A percentile compares a stretch with the other conserved stretches of the same genome.
Evolutionary conservation across 2,797 vertebrate species (phyloP).

Genomic region (Notoglanidium macrostoma): DNA sequence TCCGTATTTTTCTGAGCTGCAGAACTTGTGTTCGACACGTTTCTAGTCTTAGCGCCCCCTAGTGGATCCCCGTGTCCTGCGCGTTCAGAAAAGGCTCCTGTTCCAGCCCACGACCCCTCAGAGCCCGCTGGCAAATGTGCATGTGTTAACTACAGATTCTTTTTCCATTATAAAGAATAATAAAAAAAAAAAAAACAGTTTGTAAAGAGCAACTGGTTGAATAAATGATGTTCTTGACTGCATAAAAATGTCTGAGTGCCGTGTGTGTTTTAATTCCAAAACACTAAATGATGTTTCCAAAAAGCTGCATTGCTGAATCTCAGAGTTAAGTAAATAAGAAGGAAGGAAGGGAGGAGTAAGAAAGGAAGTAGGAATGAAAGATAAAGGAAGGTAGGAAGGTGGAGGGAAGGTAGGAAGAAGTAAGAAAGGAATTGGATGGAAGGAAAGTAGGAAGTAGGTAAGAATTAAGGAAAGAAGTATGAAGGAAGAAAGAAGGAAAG

Average conservation of each 20-base stretch:
- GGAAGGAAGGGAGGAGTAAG: not conserved
- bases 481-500: not conserved
- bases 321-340: not conserved
- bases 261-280: slow-evolving; percentile 48
- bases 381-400: not conserved
- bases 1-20: slow-evolving; percentile 5
- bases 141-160: slow-evolving; percentile 90
- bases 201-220: slow-evolving; percentile 86
- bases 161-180: slow-evolving; percentile 83
- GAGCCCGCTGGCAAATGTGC: slow-evolving; percentile 82
- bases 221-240: slow-evolving; percentile 90
- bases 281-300: not conserved
- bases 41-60: slow-evolving; percentile 42
- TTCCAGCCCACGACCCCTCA: slow-evolving; percentile 70
- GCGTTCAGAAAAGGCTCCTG: slow-evolving; percentile 52
- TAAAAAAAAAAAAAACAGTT: slow-evolving; percentile 79
- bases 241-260: slow-evolving; percentile 58
- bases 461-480: not conserved
- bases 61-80: slow-evolving; percentile 61
- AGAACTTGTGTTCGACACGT: not conserved
- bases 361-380: not conserved
- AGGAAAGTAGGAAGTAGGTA: not conserved
- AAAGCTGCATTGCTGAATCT: not conserved
- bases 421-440: not conserved
- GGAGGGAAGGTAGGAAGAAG: not conserved